Base-by-base conservation (phyloP, 1,140 invertebrate genomes). In the Centruroides vittatus region DNA sequence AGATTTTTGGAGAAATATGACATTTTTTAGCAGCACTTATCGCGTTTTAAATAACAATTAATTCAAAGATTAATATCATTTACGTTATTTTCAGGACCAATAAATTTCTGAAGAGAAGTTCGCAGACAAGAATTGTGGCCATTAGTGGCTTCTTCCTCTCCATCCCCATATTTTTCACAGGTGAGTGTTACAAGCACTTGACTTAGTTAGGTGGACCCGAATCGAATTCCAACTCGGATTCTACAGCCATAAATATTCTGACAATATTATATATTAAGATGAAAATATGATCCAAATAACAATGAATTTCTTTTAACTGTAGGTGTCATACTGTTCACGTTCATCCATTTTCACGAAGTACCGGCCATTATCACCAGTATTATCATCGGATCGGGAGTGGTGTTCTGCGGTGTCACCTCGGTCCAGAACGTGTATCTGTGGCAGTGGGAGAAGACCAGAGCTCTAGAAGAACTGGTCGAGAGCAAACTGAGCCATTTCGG, bases 361-460 rank as follows among this genome's bases (percentile, higher is more conserved):
- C 88, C 90, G 8, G 90, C 91, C 3, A 89, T 93, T 61, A 83
- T 92, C 23, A 90, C 89, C 4, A 89, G 86, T 65, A 81, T 89
- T 1, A 84, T 93, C 67, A 91, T 93, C 54, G 89, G 86, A 8
- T 76, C 91, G 3, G 89, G 89, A 2, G 90, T 93, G 49, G 80
- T 93, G 11, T 93, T 93, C 75, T 93, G 90, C 73, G 88, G 89
- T 61, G 86, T 88, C 68, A 88, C 89, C 52, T 88, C 93, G 82
- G 88, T 93, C 8, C 91, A 94, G 75, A 93, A 93, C 72, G 88
- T 92, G 5, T 93, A 93, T 73, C 83, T 93, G 23, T 94, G 90
- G 91, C 89, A 93, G 73, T 85, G 83, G 75, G 89, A 74, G 61
- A 71, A 72, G 57, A 67, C 63, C n/a, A 63, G 67, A 51, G 68